phyloP scores from a whole-genome alignment of 2,113 vertebrate genomes.

The Boulengeromyrus knoepffleri region DNA sequence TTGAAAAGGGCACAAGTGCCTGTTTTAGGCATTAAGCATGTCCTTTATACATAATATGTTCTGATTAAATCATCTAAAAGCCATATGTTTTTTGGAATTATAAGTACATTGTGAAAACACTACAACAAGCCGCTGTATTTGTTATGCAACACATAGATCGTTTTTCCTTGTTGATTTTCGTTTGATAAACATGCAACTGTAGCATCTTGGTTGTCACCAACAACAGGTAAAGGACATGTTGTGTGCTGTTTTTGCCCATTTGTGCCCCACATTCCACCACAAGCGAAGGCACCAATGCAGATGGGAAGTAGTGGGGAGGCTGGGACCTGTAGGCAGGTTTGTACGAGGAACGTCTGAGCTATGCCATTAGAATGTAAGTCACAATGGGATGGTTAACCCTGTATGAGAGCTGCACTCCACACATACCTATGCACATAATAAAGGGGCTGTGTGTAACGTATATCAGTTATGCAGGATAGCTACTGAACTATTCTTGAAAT shows the following conservation, averaged over 20 bases:
- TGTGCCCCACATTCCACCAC: background rate
- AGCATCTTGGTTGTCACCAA: background rate
- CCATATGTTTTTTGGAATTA: background rate
- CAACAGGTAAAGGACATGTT: background rate
- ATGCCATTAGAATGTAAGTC: background rate
- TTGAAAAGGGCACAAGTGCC: background rate
- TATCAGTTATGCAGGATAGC: background rate
- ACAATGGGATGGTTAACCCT: background rate
- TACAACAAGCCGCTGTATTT: background rate
- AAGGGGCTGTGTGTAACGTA: background rate
- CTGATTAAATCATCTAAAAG: constrained; percentile 1
- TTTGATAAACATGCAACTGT: background rate
- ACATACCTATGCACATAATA: background rate
- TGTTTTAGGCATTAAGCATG: background rate
- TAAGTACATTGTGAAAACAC: background rate
- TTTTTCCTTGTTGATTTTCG: background rate
- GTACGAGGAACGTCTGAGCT: background rate
- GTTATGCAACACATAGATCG: background rate
- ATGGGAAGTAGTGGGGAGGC: background rate
- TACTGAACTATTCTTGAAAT: background rate
- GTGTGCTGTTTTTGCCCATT: background rate
- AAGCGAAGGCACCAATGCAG: background rate
- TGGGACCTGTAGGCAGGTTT: background rate
- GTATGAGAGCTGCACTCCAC: background rate
- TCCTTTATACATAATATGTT: background rate